These are phyloP conservation scores for Microcebus murinus DNA, from an alignment of 2,113 vertebrate genomes.

Conservation along the genomic window DNA sequence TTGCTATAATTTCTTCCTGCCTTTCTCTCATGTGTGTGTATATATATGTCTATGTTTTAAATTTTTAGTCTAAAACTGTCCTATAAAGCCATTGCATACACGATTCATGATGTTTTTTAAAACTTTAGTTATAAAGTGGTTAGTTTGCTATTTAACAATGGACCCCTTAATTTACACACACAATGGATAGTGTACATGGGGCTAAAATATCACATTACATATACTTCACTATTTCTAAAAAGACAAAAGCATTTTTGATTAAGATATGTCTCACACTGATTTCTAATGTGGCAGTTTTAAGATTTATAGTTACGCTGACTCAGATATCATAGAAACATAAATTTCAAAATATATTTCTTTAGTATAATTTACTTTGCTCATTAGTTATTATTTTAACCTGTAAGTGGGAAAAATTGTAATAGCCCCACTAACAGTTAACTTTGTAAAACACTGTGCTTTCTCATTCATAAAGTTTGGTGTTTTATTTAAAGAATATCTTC, in stretches of 20 bases:
- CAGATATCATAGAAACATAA: background rate
- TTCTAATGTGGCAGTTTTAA: background rate
- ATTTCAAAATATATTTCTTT: background rate
- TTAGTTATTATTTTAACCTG: background rate
- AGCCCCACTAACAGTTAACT: background rate
- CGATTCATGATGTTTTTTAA: background rate
- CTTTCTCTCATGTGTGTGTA: background rate
- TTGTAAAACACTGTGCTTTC: background rate
- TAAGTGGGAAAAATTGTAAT: background rate
- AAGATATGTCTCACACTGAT: background rate
- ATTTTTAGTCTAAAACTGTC: background rate
- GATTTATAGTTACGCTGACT: background rate
- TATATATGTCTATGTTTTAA: background rate
- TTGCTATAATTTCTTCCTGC: background rate
- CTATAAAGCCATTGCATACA: background rate
- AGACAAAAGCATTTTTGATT: background rate
- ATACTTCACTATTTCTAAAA: background rate
- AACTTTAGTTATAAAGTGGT: background rate
- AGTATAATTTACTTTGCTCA: background rate
- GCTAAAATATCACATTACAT: background rate
- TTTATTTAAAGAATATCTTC: background rate
- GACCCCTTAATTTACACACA: background rate
- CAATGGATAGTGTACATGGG: background rate
- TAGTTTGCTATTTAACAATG: background rate
- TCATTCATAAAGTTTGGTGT: background rate